Evolutionary conservation across 2,888 invertebrate genomes (phyloP), one percentile per base, ranked within the genome.

Genomic region (Macropis europaea): DNA sequence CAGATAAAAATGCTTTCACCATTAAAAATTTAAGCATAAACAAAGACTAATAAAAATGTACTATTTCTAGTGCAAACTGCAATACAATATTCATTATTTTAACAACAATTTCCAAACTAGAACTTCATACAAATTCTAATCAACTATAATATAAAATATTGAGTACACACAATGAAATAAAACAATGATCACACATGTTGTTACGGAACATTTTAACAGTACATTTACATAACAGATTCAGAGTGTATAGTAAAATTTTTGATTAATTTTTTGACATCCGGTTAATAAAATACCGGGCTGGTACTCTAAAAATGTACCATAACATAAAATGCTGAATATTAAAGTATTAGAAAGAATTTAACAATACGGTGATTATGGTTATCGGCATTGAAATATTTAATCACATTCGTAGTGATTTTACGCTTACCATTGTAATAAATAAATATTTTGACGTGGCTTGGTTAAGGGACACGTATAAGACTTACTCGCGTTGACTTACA

Each of bases 401-500:
- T 7, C 6, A 2, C 1, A 13, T 30, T 34, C 15, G 15, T 67
- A 19, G 2, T 15, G 62, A 48, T 7, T 13, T 22, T 36, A n/a
- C 17, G 73, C 64, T 63, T 38, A 57, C 76, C 76, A 76, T 76
- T 61, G 53, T 76, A 36, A 50, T 13, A 45, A 56, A 26, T 47
- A 43, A 47, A 57, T 60, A 45, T 59, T 60, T 78, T 56, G 54
- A 73, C 78, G 78, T 76, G 68, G 63, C 63, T 74, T 19, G 32
- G 11, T 43, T 30, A 22, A 38, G 7, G 24, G 30, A 72, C 47
- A 63, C 57, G 54, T 61, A 71, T 50, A 57, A 54, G 5, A n/a
- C n/a, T n/a, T 17, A 30, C 17, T 24, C 19, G 15, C 40, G 9
- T 30, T 19, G n/a, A 47, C 47, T 13, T 34, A 34, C 24, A 63